Evolutionary conservation across 2,113 vertebrate genomes (phyloP).

Genomic region (Rhynchomys soricoides): DNA sequence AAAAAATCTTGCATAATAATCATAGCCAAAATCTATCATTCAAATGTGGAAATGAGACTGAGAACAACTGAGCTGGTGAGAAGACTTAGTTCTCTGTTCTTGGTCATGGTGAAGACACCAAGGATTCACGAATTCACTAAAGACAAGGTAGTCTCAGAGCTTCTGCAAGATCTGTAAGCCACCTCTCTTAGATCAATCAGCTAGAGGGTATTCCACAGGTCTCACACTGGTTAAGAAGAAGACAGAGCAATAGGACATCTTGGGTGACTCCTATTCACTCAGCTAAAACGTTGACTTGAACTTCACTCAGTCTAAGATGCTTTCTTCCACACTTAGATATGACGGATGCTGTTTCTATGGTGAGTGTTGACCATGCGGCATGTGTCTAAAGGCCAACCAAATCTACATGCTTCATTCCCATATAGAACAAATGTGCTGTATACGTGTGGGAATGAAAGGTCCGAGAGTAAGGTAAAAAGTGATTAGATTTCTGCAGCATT

Average conservation of each 20-base stretch:
- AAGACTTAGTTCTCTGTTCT: not conserved
- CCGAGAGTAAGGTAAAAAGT: not conserved
- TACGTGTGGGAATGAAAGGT: not conserved
- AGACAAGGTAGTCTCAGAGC: not conserved
- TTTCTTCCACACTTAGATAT: not conserved
- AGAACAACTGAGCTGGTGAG: not conserved
- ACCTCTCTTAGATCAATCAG: not conserved
- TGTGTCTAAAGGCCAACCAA: not conserved
- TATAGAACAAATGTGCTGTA: not conserved
- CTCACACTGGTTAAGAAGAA: not conserved
- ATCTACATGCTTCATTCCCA: not conserved
- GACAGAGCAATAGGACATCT: fast-evolving
- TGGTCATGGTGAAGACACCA: not conserved
- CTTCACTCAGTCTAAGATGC: not conserved
- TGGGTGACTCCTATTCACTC: not conserved
- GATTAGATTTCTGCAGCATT: not conserved
- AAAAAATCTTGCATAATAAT: not conserved
- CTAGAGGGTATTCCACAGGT: not conserved
- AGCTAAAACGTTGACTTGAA: not conserved
- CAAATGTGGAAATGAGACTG: not conserved
- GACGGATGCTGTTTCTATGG: not conserved
- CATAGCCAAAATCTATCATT: not conserved
- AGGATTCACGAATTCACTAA: not conserved
- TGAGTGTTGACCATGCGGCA: not conserved
- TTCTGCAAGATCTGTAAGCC: not conserved